Base-by-base conservation (phyloP, 2,113 vertebrate species). In the Phaetusa simplex region DNA sequence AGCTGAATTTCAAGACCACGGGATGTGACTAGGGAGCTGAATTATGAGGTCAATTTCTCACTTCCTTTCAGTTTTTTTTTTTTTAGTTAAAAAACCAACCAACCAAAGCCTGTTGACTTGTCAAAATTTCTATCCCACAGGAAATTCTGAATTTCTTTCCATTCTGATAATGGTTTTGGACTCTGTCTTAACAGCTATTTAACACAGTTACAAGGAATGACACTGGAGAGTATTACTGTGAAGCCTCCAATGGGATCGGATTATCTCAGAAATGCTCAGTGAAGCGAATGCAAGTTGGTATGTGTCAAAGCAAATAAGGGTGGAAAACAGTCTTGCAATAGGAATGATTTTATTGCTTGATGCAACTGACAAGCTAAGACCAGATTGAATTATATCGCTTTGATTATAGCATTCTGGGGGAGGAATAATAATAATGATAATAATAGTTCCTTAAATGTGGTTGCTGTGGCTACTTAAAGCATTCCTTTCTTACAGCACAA, bases 211-310 rank as follows among this genome's bases (percentile, higher is more conserved):
- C 98, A 92, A 99, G 98, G 96, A 88, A 95, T 22, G 99, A 99
- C 82, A 97, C 98, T 12, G 99, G 99, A 80, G 98, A 99, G 87
- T 99, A 99, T 95, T 98, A 98, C 97, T 99, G 99, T 70, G 99
- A 99, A 97, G 98, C 99, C 76, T 98, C 94, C 62, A 99, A 99
- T 93, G 98, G 97, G 8, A 97, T 99, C 65, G 99, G 99, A 92
- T 97, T 97, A 29, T 88, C 98, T 76, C 98, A 98, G 96, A 99
- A 98, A 92, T 99, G 99, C 83, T 97, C 98, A 70, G 98, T 98
- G 82, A 98, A 98, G 73, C 97, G 97, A 70, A 98, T 99, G 94
- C 98, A 99, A 98, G 98, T 99, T 38, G 97, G 98, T 98, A 99
- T 98, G 87, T 98, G 61, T 81, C 58, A 92, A 74, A 86, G 82